phyloP scores from a whole-genome alignment of 2,113 vertebrate genomes.

The Neogale vison region DNA sequence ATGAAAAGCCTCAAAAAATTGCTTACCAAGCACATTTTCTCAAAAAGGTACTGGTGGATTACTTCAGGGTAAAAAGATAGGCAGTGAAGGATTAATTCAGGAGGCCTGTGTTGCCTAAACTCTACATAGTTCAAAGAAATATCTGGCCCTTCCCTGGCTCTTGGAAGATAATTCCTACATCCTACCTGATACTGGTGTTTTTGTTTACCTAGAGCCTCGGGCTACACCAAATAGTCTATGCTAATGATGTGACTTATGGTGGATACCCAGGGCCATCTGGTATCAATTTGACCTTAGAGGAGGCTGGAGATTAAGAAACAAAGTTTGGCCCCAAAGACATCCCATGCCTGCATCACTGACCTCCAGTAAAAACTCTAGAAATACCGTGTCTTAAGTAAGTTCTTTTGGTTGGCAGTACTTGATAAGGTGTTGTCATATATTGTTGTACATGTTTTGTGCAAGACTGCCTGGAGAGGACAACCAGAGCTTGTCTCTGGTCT shows the following conservation, averaged over 20 bases:
- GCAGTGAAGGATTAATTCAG: neutral
- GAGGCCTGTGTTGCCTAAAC: neutral
- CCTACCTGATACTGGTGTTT: neutral
- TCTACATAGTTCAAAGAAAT: neutral
- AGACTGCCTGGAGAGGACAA: neutral
- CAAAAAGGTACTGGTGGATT: neutral
- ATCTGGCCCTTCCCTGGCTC: neutral
- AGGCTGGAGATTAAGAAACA: neutral
- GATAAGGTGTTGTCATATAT: neutral
- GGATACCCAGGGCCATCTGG: neutral
- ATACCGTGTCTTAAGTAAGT: neutral
- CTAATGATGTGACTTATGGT: constrained; percentile 25
- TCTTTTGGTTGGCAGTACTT: neutral
- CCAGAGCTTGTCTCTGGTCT: neutral
- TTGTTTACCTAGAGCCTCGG: neutral
- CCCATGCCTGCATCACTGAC: neutral
- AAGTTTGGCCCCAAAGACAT: neutral
- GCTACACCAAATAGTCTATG: neutral
- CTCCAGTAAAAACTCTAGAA: neutral
- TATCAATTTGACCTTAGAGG: neutral
- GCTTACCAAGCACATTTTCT: constrained; percentile 4
- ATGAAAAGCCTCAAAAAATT: neutral
- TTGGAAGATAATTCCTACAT: neutral
- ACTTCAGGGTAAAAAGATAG: neutral
- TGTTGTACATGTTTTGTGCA: neutral